Base-by-base conservation (phyloP, 2,113 vertebrate species). In the Rhinolophus ferrumequinum region DNA sequence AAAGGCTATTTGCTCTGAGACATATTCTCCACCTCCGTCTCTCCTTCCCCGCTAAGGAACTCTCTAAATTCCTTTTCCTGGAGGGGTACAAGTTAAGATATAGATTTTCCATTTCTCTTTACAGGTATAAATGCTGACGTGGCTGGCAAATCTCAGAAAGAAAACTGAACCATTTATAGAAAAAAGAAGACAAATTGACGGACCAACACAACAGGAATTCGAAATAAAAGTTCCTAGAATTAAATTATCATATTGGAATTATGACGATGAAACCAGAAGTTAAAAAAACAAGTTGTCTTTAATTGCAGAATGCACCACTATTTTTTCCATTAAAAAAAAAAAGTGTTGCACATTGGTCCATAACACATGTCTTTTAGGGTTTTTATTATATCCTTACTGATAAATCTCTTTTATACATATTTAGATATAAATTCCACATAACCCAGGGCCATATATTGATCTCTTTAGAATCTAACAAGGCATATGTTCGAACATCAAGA, bases 181-280 rank as follows among this genome's bases (percentile, higher is more conserved):
- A 81, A 81, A 75, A 89, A 75, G 5, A 93, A 90, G 38, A 77
- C 16, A 84, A 92, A 24, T 35, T 47, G 24, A 8, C 38, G 13
- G 3, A 28, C 21, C 14, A 56, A 70, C 7, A 72, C 1, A 82
- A 70, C 1, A 90, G 4, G 10, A 58, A 84, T 44, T 82, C 41
- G 81, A 81, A 69, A 88, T 22, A 72, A 56, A 66, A 30, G 7
- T 28, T 80, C 41, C 81, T 14, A 75, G 8, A 89, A 54, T 92
- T 88, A 84, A 95, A 38, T 54, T n/a, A 52, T 28, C 38, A 6
- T 85, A 69, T 60, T 35, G 18, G 11, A 67, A 60, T 52, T 22
- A 56, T 0, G 2, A 67, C 2, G 19, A 28, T 67, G 66, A 80
- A 80, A 67, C 3, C 26, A 77, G 41, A 54, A 38, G 10, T 67